Evolutionary conservation across 1,140 invertebrate species (phyloP).

Genomic region (Brachystomella parvula): DNA sequence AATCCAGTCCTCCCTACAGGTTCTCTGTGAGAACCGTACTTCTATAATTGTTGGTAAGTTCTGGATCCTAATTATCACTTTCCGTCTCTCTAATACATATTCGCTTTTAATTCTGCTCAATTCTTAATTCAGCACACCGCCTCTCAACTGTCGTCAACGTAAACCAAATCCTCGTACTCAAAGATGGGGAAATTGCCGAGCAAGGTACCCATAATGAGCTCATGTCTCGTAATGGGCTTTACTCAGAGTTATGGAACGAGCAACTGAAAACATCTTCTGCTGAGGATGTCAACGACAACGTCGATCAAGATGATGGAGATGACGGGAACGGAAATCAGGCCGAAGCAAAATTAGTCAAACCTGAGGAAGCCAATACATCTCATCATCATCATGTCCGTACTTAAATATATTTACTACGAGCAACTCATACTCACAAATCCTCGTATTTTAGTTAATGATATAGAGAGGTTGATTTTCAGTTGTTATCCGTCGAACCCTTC

Average conservation of each 20-base stretch:
- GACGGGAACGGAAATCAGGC: neutral
- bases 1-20: constrained; percentile 56
- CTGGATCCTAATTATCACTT: no score
- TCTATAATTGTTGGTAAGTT: constrained; percentile 53
- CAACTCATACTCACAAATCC: no score
- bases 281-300: neutral
- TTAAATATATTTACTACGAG: neutral
- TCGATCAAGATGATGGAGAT: neutral
- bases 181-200: constrained; percentile 50
- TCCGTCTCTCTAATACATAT: no score
- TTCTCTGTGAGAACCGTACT: constrained; percentile 48
- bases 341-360: no score
- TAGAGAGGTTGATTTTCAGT: no score
- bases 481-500: no score
- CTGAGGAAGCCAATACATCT: neutral
- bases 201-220: constrained; percentile 52
- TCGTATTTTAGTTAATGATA: no score
- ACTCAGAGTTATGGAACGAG: constrained; percentile 50
- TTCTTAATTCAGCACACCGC: no score
- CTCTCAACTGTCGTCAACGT: constrained; percentile 53
- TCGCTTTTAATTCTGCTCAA: no score
- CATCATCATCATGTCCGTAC: neutral
- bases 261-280: constrained; percentile 43
- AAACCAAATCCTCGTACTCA: constrained; percentile 52
- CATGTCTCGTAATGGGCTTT: constrained; percentile 42